phyloP scores from a whole-genome alignment of 2,113 vertebrate genomes.

The Oreocharis arfaki region DNA sequence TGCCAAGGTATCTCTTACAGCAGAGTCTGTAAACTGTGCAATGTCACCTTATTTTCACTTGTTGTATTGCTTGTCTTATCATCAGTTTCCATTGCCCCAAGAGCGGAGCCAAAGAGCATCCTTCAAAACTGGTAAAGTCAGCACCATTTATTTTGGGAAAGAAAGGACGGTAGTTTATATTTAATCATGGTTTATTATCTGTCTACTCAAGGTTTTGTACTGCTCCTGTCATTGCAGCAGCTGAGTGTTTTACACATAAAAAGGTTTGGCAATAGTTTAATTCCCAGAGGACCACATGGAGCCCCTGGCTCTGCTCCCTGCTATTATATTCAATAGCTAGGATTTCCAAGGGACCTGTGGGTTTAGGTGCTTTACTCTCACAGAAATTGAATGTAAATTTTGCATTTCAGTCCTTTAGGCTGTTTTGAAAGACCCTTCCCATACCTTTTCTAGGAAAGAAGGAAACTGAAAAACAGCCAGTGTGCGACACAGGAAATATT shows the following conservation, averaged over 20 bases:
- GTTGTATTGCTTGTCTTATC: not conserved
- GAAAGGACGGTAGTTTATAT: not conserved
- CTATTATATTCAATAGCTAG: not conserved
- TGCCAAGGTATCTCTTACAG: not conserved
- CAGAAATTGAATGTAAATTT: not conserved
- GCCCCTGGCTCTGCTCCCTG: not conserved
- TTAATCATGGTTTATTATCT: slow-evolving; percentile 15
- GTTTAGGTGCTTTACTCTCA: not conserved
- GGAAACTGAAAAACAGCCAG: not conserved
- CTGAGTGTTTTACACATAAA: not conserved
- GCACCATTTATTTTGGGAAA: not conserved
- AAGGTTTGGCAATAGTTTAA: not conserved
- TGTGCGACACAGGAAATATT: not conserved
- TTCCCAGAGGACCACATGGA: not conserved
- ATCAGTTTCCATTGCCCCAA: not conserved
- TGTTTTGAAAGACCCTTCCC: not conserved
- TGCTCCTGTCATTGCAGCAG: not conserved
- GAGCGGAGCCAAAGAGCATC: not conserved
- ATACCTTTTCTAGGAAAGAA: not conserved
- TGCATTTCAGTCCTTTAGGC: not conserved
- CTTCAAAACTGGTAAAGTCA: not conserved
- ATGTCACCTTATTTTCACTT: not conserved
- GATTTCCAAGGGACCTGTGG: not conserved
- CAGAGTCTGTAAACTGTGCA: not conserved
- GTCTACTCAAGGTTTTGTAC: not conserved